Base-by-base conservation (phyloP, 2,888 invertebrate genomes). In the Tanaodytes sp. region DNA sequence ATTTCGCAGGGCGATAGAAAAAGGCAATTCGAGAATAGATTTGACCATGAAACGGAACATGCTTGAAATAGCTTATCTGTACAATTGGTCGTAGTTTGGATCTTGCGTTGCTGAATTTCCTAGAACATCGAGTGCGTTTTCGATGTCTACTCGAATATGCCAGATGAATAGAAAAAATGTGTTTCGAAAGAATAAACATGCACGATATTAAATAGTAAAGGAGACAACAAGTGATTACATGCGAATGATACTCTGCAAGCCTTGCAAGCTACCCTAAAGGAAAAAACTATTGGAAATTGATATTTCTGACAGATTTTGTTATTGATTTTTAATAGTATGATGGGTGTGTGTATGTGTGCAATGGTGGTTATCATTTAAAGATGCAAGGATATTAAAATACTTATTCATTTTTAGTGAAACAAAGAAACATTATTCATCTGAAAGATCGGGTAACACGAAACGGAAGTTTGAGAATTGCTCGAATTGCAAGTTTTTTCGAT, bases 221-320 rank as follows among this genome's bases (percentile, higher is more conserved):
- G 23, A 30, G 33, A 37, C 52, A 12, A 65, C 14, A 52, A 52
- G 52, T 64, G 40, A 57, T 23, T 12, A 55, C 63, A 64, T 61
- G 69, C 61, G 45, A 69, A 63, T 59, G 69, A 70, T 61, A 64
- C 64, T 70, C 51, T 49, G 69, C 69, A 70, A 70, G 69, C 69
- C 64, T 59, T 64, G 49, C 55, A 70, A 70, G 69, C 69, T 55
- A 49, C 51, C 64, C 55, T 46, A 31, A 64, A 64, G 55, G 51
- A 51, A 51, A 57, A 49, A 59, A 54, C 31, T 59, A 64, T 64
- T 70, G 61, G 61, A 68, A 20, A 46, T 64, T 12, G 42, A 61
- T 57, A 64, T 45, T 59, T 58, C 3, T 19, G 42, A 59, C 63
- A 64, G 51, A 52, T 30, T 27, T 43, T 11, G 46, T 64, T 45